Evolutionary conservation across 2,113 vertebrate species (phyloP).

Genomic region (Tinamus guttatus): DNA sequence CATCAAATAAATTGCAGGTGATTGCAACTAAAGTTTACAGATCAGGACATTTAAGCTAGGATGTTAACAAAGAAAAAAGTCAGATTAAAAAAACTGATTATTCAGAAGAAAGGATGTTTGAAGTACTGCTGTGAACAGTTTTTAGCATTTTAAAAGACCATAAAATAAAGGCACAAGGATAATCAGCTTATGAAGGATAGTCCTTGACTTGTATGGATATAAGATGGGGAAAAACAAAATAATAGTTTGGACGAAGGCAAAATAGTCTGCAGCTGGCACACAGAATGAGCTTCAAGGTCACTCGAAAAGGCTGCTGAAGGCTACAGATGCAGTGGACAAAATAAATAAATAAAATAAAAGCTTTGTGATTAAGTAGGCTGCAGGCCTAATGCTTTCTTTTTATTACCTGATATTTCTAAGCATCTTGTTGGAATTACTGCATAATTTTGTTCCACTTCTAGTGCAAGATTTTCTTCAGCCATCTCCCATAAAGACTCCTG

Average conservation of each 20-base stretch:
- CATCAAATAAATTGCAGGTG: neutral
- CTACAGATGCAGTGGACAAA: neutral
- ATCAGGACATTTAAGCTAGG: neutral
- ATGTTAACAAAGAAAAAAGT: neutral
- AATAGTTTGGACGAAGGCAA: rapidly evolving
- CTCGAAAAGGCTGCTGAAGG: neutral
- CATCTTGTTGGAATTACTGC: neutral
- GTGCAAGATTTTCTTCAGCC: neutral
- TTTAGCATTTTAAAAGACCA: neutral
- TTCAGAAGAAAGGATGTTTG: neutral
- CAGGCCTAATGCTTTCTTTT: neutral
- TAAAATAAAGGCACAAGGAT: neutral
- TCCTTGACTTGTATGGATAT: neutral
- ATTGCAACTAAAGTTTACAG: neutral
- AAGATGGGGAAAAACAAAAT: neutral
- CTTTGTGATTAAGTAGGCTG: neutral
- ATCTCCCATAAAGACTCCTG: neutral
- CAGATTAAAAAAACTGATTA: neutral
- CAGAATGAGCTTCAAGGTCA: rapidly evolving
- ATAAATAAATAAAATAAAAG: neutral
- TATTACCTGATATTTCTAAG: neutral
- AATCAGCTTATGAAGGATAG: neutral
- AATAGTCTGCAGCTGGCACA: neutral
- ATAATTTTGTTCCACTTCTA: neutral
- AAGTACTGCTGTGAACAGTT: rapidly evolving